Evolutionary conservation across 2,797 vertebrate genomes (phyloP).

Genomic region (Prionace glauca): DNA sequence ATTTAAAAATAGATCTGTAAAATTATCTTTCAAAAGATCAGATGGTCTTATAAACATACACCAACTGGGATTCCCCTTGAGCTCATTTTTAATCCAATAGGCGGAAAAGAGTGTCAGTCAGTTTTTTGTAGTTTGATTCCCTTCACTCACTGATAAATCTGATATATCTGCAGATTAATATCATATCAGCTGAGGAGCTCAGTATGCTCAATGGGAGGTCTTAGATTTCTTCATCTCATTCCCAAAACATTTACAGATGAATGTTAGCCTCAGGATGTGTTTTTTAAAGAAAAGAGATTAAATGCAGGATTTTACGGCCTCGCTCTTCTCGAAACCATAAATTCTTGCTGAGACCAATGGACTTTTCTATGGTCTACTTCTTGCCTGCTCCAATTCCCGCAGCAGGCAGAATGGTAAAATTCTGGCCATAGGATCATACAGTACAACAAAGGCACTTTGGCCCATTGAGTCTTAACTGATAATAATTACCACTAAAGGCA

Average conservation of each 20-base stretch:
- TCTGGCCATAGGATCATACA: too few species aligned
- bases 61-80: constrained; percentile 25
- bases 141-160: background rate
- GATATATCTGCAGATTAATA: background rate
- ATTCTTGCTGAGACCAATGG: too few species aligned
- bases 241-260: background rate
- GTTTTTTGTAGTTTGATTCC: background rate
- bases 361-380: too few species aligned
- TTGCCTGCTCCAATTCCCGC: too few species aligned
- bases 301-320: too few species aligned
- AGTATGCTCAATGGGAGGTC: background rate
- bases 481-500: too few species aligned
- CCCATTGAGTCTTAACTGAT: too few species aligned
- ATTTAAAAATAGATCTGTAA: constrained; percentile 30
- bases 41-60: background rate
- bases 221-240: background rate
- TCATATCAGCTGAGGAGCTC: too few species aligned
- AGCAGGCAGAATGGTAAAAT: too few species aligned
- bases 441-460: too few species aligned
- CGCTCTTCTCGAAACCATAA: too few species aligned
- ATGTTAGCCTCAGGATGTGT: background rate
- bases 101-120: background rate
- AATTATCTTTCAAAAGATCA: constrained; percentile 24
- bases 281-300: too few species aligned
- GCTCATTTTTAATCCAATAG: background rate